Evolutionary conservation across 2,113 vertebrate genomes (phyloP).

Genomic region (Mus musculus): DNA sequence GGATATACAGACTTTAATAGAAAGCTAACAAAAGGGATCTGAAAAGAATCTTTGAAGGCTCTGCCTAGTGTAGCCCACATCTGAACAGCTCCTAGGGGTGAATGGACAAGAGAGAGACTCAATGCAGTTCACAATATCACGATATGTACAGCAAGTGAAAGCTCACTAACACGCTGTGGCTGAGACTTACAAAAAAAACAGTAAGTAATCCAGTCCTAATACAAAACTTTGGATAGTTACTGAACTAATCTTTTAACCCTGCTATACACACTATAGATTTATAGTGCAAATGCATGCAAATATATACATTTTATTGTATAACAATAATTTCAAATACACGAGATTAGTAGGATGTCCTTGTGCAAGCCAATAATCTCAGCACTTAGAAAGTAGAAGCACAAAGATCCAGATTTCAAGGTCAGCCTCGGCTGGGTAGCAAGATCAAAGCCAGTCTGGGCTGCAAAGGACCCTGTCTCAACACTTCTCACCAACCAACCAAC

Average conservation of each 20-base stretch:
- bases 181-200: background rate
- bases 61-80: background rate
- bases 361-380: background rate
- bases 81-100: background rate
- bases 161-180: background rate
- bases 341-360: background rate
- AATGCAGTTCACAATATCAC: background rate
- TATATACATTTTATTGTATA: background rate
- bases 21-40: background rate
- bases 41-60: background rate
- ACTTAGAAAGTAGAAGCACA: background rate
- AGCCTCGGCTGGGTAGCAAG: background rate
- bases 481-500: background rate
- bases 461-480: background rate
- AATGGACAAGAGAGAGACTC: background rate
- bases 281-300: background rate
- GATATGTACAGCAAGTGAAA: background rate
- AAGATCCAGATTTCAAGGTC: background rate
- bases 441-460: background rate
- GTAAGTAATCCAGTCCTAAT: background rate
- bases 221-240: background rate
- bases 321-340: slow-evolving; percentile 38
- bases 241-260: slow-evolving; percentile 30
- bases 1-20: background rate
- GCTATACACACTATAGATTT: background rate